These are phyloP conservation scores for Amia ocellicauda DNA, from an alignment of 2,113 vertebrate species.

Conservation along the genomic window DNA sequence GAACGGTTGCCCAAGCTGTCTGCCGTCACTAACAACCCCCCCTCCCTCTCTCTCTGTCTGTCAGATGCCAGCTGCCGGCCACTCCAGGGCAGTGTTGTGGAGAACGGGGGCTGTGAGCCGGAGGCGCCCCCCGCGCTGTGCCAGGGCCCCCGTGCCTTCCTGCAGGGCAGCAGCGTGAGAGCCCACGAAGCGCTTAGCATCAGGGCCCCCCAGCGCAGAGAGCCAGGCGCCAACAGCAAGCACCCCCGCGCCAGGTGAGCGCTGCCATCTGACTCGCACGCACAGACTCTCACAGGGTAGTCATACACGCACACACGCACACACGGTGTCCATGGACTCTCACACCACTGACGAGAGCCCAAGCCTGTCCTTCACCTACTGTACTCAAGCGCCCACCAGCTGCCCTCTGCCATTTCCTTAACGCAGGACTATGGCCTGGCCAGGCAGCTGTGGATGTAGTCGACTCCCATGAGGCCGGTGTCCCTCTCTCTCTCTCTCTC, in stretches of 20 bases:
- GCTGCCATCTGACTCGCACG: not conserved
- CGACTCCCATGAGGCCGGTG: too few species aligned
- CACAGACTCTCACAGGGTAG: not conserved
- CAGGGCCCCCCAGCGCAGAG: constrained; percentile 43
- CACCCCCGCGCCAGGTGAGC: constrained; percentile 47
- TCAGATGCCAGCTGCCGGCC: constrained; percentile 68
- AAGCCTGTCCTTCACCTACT: too few species aligned
- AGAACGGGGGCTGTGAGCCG: constrained; percentile 56
- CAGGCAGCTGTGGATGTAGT: too few species aligned
- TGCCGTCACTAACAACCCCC: not conserved
- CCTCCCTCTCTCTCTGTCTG: constrained; percentile 34
- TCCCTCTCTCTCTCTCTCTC: too few species aligned
- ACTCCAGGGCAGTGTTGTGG: constrained; percentile 58
- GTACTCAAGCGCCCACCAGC: too few species aligned
- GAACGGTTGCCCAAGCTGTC: too few species aligned
- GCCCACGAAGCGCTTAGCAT: constrained; percentile 16
- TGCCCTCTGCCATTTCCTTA: too few species aligned
- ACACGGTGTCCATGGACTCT: not conserved
- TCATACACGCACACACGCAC: not conserved
- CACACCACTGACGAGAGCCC: too few species aligned
- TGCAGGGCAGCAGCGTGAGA: constrained; percentile 38
- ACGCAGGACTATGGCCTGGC: too few species aligned
- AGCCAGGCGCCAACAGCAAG: constrained; percentile 46
- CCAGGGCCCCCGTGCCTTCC: constrained; percentile 42
- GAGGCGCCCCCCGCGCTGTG: constrained; percentile 45